Percentiles rank a stretch among this genome's conserved stretches.
Evolutionary conservation across 2,888 invertebrate genomes (phyloP).

Genomic region (Perizoma flavofasciatum): DNA sequence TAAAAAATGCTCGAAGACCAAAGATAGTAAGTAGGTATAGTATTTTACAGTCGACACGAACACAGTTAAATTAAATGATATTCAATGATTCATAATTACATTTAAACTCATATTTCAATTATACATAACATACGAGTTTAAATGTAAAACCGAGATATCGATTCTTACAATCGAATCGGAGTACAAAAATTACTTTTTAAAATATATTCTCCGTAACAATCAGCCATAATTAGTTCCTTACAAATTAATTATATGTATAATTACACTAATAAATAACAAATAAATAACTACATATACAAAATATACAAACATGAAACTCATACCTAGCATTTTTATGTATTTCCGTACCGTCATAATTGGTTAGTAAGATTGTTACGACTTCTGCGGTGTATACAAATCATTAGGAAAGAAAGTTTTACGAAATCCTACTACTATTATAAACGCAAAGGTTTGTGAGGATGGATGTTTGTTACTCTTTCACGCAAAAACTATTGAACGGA

Average conservation of each 20-base stretch:
- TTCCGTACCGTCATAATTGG: background rate
- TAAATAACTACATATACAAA: slow-evolving; percentile 35
- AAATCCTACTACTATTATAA: too few relatives aligned
- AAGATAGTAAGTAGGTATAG: slow-evolving; percentile 42
- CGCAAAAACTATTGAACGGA: too few relatives aligned
- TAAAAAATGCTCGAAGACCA: slow-evolving; percentile 41
- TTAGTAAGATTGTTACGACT: too few relatives aligned
- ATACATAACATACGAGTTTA: slow-evolving; percentile 28
- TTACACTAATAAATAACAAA: slow-evolving; percentile 37
- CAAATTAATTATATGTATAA: slow-evolving; percentile 33
- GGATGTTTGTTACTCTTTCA: too few relatives aligned
- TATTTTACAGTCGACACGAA: slow-evolving; percentile 65
- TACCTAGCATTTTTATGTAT: slow-evolving; percentile 24
- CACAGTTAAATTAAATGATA: slow-evolving; percentile 48
- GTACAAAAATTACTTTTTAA: slow-evolving; percentile 69
- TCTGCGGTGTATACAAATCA: too few relatives aligned
- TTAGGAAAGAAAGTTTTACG: too few relatives aligned
- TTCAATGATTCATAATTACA: slow-evolving; percentile 34
- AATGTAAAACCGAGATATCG: slow-evolving; percentile 33
- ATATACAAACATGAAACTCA: slow-evolving; percentile 35
- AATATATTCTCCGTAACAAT: slow-evolving; percentile 42
- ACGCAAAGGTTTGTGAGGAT: too few relatives aligned
- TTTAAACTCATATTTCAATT: slow-evolving; percentile 42
- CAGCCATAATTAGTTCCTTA: slow-evolving; percentile 32
- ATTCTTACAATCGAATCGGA: slow-evolving; percentile 42